phyloP scores from a whole-genome alignment of 2,113 vertebrate genomes.

The Syngnathus scovelli region DNA sequence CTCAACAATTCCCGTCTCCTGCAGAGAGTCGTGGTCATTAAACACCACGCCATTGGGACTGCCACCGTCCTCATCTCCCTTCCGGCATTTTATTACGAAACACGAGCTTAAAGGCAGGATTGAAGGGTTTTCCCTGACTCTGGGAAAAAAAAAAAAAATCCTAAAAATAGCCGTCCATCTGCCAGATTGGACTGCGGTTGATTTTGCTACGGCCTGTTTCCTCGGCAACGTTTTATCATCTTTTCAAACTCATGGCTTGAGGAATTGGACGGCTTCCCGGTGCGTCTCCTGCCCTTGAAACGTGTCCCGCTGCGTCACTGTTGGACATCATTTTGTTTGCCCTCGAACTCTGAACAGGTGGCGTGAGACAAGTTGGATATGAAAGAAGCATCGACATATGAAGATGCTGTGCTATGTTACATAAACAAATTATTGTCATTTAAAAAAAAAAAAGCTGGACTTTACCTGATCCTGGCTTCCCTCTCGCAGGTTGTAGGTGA shows the following conservation, averaged over 20 bases:
- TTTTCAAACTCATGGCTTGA: slow-evolving; percentile 10
- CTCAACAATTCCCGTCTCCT: slow-evolving; percentile 19
- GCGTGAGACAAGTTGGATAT: slow-evolving; percentile 24
- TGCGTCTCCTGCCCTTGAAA: slow-evolving; percentile 3
- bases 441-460: no score
- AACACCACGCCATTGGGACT: slow-evolving; percentile 8
- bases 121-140: neutral
- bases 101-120: neutral
- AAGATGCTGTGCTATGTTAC: neutral
- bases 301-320: neutral
- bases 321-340: slow-evolving; percentile 21
- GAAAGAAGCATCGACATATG: neutral
- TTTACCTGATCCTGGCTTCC: slow-evolving; percentile 86
- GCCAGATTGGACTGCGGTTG: neutral
- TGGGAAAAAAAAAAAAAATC: no score
- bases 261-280: slow-evolving; percentile 12
- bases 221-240: slow-evolving; percentile 15
- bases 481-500: slow-evolving; percentile 94
- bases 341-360: slow-evolving; percentile 51
- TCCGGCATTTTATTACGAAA: slow-evolving; percentile 3
- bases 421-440: no score
- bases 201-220: slow-evolving; percentile 24
- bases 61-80: slow-evolving; percentile 7
- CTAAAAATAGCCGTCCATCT: slow-evolving; percentile 26
- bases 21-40: slow-evolving; percentile 28